Conservation (phyloP, 53 echinoderm and acorn worm genomes). For the Zoroaster sp. region DNA sequence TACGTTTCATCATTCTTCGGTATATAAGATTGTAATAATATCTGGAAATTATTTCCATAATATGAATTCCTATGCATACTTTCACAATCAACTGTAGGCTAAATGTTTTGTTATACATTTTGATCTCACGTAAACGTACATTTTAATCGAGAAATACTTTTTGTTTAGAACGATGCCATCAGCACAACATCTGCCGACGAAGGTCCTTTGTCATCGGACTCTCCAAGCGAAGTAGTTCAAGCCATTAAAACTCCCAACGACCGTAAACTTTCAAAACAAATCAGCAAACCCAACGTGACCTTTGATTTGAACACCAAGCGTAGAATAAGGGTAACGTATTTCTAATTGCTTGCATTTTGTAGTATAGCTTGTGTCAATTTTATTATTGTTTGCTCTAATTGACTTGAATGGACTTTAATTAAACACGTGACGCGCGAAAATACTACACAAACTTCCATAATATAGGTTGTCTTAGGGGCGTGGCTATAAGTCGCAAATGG, state of each 20-base stretch:
- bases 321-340: neutral
- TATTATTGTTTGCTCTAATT: neutral
- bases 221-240: neutral
- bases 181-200: neutral
- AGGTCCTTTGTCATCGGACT: neutral
- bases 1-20: too few species aligned
- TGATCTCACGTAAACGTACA: too few species aligned
- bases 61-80: too few species aligned
- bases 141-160: neutral
- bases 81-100: too few species aligned
- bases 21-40: too few species aligned
- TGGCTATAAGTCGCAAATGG: too few species aligned
- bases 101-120: too few species aligned
- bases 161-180: neutral
- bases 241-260: neutral
- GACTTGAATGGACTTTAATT: neutral
- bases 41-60: too few species aligned
- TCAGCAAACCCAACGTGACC: neutral
- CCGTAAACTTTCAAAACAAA: neutral
- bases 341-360: neutral
- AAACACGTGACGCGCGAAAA: too few species aligned
- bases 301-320: conserved; percentile 13
- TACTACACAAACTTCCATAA: too few species aligned
- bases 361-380: neutral
- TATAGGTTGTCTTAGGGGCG: too few species aligned